phyloP scores from a whole-genome alignment of 2,113 vertebrate species.

The Pheucticus melanocephalus region DNA sequence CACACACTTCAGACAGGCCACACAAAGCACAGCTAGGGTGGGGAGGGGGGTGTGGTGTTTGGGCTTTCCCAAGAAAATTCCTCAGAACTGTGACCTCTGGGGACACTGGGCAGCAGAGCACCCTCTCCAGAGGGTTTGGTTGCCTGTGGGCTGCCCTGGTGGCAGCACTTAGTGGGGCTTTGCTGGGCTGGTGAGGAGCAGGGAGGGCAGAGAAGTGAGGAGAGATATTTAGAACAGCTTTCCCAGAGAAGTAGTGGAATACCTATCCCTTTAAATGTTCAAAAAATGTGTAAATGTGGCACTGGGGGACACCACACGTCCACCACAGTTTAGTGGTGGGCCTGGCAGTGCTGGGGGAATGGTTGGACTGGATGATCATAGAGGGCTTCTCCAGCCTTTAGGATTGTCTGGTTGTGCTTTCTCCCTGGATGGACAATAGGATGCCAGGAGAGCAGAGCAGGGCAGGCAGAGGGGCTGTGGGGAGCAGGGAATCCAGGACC shows the following conservation, averaged over 20 bases:
- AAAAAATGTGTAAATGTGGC: not conserved
- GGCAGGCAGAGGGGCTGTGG: slow-evolving; percentile 52
- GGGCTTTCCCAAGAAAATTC: not conserved
- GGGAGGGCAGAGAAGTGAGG: not conserved
- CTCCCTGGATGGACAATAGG: not conserved
- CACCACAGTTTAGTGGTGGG: not conserved
- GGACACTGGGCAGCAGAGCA: not conserved
- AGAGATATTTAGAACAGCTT: not conserved
- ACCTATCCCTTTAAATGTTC: not conserved
- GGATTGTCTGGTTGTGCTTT: not conserved
- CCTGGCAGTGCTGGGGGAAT: not conserved
- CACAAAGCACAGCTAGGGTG: not conserved
- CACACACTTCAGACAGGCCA: not conserved
- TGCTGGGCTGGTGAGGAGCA: not conserved
- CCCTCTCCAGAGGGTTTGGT: not conserved
- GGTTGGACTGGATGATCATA: not conserved
- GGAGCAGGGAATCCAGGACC: slow-evolving; percentile 22
- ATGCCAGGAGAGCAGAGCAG: not conserved
- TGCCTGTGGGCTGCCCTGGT: not conserved
- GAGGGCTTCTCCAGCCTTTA: not conserved
- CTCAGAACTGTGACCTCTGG: not conserved
- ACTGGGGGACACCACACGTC: not conserved
- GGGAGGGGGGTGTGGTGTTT: rapidly evolving
- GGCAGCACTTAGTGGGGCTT: not conserved
- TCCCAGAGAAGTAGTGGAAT: not conserved